Conservation (phyloP, 2,113 vertebrate genomes). For the Sigmodon hispidus region DNA sequence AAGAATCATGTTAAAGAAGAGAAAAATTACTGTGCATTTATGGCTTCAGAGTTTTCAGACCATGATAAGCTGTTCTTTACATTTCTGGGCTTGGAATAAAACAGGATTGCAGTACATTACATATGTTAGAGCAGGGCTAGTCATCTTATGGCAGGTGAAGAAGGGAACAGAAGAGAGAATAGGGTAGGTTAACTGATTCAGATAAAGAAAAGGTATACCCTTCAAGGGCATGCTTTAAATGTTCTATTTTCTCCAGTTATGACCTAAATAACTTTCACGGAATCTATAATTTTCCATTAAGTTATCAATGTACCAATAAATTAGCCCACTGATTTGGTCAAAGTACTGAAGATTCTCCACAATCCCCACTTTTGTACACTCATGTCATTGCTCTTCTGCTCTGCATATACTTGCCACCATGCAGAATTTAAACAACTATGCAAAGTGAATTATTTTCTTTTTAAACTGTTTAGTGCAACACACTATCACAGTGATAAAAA, state of each 20-base stretch:
- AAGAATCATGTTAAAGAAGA: neutral
- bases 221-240: neutral
- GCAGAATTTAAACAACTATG: neutral
- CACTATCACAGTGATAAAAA: neutral
- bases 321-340: neutral
- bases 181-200: neutral
- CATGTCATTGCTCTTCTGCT: neutral
- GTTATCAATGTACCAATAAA: neutral
- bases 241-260: neutral
- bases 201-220: neutral
- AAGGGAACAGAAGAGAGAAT: rapidly evolving
- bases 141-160: too few species aligned
- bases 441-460: neutral
- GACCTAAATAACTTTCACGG: neutral
- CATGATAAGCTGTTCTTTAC: neutral
- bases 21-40: neutral
- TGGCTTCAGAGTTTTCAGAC: too few species aligned
- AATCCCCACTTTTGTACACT: neutral
- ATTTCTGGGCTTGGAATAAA: neutral
- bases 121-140: too few species aligned
- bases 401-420: neutral
- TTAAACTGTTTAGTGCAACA: neutral
- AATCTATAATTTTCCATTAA: neutral
- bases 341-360: neutral
- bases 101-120: neutral